Base-by-base conservation (phyloP, 1,140 invertebrate genomes). In the Micrasema minimum region DNA sequence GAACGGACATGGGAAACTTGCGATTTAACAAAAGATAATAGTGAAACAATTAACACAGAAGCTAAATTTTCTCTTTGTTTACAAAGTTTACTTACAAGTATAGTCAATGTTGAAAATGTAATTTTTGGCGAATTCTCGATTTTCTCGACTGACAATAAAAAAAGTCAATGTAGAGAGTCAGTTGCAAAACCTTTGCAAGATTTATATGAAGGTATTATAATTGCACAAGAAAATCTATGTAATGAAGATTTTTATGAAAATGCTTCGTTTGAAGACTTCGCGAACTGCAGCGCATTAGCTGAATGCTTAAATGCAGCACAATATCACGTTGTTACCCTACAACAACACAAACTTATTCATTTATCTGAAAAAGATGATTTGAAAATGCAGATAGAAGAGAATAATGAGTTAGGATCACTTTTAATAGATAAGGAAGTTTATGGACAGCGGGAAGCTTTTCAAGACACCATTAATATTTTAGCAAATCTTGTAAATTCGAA, bases 101-200 rank as follows among this genome's bases (percentile, higher is more conserved):
- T 75, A 7, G 61, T 70, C 0, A 51, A 22, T 4, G 74, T 75
- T 1, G 43, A 75, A 43, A 72, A 67, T 3, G 38, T 43, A 37
- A 12, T 74, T 2, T 16, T 66, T 4, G 16, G 6, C 12, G 37
- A 59, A 12, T 41, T 14, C 11, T 20, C 35, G 7, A 20, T 35
- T 18, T 35, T 62, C 14, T 73, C 59, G 6, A 35, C 62, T 16
- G 48, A 57, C 11, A 20, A 45, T 4, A 26, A 66, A 43, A 35
- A 37, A 23, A 10, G 1, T 2, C 51, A 72, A 3, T 23, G 67
- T 18, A 12, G 74, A 31, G 65, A 75, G 68, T 71, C 78, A 9
- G 71, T 83, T 10, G 79, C 80, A 2, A 69, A 75, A 3, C 85
- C 83, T n/a, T 66, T 85, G 1, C 77, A 80, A 55, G 81, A 81